Percentiles rank a stretch among this genome's conserved stretches.
Evolutionary conservation across 2,797 vertebrate genomes (phyloP).

Genomic region (Aulostomus chinensis): DNA sequence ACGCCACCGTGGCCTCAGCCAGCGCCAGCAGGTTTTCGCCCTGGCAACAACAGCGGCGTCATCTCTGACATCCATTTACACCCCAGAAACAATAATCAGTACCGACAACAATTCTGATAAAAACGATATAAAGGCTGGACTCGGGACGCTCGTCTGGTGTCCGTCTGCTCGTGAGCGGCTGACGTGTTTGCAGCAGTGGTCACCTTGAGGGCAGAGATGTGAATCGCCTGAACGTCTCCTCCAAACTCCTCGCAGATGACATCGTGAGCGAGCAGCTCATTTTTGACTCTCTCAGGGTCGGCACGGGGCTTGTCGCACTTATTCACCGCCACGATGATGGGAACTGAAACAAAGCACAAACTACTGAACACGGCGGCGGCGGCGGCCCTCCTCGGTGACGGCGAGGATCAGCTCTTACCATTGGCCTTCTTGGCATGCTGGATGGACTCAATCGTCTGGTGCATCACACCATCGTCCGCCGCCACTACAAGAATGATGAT

Average conservation of each 20-base stretch:
- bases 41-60: slow-evolving; percentile 60
- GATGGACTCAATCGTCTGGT: slow-evolving; percentile 93
- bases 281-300: slow-evolving; percentile 86
- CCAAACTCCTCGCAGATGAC: slow-evolving; percentile 93
- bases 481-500: slow-evolving; percentile 92
- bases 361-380: not conserved
- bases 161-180: too few species aligned
- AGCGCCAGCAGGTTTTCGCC: slow-evolving; percentile 89
- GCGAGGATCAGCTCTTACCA: slow-evolving; percentile 73
- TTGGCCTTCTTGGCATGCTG: slow-evolving; percentile 86
- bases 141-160: too few species aligned
- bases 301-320: slow-evolving; percentile 92
- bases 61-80: too few species aligned
- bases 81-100: too few species aligned
- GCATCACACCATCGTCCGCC: slow-evolving; percentile 95
- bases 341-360: slow-evolving; percentile 36
- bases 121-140: too few species aligned
- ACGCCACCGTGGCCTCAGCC: slow-evolving; percentile 87
- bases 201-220: slow-evolving; percentile 92
- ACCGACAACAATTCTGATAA: too few species aligned
- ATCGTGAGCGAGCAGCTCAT: slow-evolving; percentile 85
- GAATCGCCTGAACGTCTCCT: slow-evolving; percentile 91
- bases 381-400: not conserved
- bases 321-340: slow-evolving; percentile 92
- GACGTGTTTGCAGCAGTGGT: not conserved